Evolutionary conservation across 2,797 vertebrate genomes (phyloP).

Genomic region (Anomalospiza imberbis): DNA sequence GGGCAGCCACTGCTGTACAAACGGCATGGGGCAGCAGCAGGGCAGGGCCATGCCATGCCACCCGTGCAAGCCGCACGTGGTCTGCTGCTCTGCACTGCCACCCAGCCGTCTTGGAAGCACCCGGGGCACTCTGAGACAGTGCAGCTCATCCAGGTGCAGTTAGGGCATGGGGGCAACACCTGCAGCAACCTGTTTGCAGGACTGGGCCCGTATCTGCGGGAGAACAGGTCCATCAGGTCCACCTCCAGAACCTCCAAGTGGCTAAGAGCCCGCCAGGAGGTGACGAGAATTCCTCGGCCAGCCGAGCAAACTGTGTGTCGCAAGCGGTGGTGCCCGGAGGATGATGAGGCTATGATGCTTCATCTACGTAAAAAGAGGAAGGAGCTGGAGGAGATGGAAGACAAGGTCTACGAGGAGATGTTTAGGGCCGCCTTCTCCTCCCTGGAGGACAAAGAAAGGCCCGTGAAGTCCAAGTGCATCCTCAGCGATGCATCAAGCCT

Average conservation of each 20-base stretch:
- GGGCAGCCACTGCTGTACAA: not conserved
- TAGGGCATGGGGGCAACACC: too few relatives aligned
- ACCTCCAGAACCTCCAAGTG: not conserved
- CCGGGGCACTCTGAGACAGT: not conserved
- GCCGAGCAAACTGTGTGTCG: not conserved
- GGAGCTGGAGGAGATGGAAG: too few relatives aligned
- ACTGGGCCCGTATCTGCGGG: not conserved
- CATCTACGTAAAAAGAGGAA: not conserved
- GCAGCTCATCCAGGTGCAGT: not conserved
- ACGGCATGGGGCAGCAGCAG: not conserved
- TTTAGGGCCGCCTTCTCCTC: too few relatives aligned
- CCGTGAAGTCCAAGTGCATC: too few relatives aligned
- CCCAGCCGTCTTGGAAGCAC: not conserved
- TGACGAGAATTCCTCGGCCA: not conserved
- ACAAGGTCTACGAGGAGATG: too few relatives aligned
- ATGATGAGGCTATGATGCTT: not conserved
- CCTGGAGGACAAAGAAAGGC: too few relatives aligned
- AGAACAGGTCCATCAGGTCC: not conserved
- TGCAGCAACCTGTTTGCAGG: not conserved
- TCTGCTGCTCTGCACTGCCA: not conserved
- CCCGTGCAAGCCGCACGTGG: too few relatives aligned
- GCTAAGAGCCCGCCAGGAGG: not conserved
- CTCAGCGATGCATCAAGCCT: too few relatives aligned
- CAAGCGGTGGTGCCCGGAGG: not conserved
- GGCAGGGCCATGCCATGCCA: not conserved